Conservation (phyloP, 1,140 invertebrate species). For the Neodiprion pinetum region DNA sequence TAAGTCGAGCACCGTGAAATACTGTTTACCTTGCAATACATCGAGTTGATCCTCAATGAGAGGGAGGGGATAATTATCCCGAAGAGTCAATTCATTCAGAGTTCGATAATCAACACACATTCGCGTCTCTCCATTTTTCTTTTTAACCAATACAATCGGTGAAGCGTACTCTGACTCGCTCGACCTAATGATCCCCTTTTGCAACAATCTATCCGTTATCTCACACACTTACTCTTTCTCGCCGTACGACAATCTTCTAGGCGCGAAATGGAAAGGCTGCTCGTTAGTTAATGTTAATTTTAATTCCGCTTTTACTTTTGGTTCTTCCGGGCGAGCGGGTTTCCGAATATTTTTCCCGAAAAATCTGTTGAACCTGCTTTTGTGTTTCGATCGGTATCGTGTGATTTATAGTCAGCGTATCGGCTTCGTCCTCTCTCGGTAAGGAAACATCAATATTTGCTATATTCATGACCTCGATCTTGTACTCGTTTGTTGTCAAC, state of each 20-base stretch:
- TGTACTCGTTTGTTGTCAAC: too few species aligned
- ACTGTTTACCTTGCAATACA: constrained; percentile 23
- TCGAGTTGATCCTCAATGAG: constrained; percentile 19
- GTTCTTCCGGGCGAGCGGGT: constrained; percentile 39
- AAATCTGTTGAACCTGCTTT: constrained; percentile 23
- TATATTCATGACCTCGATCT: too few species aligned
- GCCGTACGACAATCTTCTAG: constrained; percentile 32
- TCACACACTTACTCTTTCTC: constrained; percentile 36
- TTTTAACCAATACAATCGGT: constrained; percentile 36
- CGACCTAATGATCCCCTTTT: constrained; percentile 43
- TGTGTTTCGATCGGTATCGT: constrained; percentile 12
- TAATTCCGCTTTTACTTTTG: too few species aligned
- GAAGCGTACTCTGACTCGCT: constrained; percentile 53
- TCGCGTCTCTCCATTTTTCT: constrained; percentile 48
- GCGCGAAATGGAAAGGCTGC: constrained; percentile 9
- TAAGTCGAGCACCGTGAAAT: constrained; percentile 37
- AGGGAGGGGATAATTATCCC: too few species aligned
- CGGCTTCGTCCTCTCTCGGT: too few species aligned
- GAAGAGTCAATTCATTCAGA: too few species aligned
- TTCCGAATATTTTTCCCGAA: constrained; percentile 29
- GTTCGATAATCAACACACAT: constrained; percentile 29
- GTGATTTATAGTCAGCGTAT: too few species aligned
- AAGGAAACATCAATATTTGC: too few species aligned
- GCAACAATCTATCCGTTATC: constrained; percentile 44
- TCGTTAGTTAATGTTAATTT: background rate